A percentile compares a stretch with the other conserved stretches of the same genome.
Conservation (phyloP, 2,113 vertebrate genomes). For the Porphyrio hochstetteri region DNA sequence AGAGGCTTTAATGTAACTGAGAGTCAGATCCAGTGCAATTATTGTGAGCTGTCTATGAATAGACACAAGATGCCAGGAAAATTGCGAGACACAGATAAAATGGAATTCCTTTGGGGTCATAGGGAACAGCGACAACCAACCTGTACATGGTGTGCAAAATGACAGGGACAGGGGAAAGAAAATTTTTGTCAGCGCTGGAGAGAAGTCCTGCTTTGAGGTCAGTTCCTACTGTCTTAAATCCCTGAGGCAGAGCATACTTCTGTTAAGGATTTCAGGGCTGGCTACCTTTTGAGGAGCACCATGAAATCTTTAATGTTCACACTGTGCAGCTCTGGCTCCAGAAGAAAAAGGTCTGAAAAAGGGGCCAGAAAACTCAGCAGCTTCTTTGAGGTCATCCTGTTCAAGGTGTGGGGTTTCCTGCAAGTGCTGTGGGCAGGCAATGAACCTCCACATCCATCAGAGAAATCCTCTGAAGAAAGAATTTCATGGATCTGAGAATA, state of each 20-base stretch:
- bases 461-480: slow-evolving; percentile 38
- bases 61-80: background rate
- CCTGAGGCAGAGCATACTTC: background rate
- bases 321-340: background rate
- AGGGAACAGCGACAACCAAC: background rate
- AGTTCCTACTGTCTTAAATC: background rate
- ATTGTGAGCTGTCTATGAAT: background rate
- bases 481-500: slow-evolving; percentile 44
- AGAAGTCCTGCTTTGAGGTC: background rate
- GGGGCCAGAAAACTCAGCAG: background rate
- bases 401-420: slow-evolving; percentile 48
- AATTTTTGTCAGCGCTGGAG: background rate
- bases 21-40: background rate
- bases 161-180: background rate
- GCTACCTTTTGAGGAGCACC: slow-evolving; percentile 13
- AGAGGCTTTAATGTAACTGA: background rate
- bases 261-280: background rate
- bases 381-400: slow-evolving; percentile 27
- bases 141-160: background rate
- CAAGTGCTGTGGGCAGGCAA: background rate
- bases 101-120: background rate
- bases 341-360: background rate
- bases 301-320: slow-evolving; percentile 28
- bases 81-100: background rate
- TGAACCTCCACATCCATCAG: background rate